Evolutionary conservation across 1,140 invertebrate species (phyloP), one percentile per base, ranked within the genome.

Genomic region (Eurytemora carolleeae): DNA sequence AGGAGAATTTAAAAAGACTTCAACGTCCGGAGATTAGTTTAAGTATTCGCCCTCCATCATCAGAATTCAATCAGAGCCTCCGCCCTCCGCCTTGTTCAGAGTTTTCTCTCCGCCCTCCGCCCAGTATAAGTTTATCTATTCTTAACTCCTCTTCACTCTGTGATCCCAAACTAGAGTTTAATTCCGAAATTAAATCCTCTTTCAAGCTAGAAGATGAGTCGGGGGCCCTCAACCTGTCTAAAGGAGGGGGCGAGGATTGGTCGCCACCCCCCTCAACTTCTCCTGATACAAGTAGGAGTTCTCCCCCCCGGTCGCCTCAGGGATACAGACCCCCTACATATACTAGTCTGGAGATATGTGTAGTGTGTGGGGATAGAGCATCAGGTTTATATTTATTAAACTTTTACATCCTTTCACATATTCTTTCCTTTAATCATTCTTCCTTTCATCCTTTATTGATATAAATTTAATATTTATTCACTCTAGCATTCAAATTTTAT

Each of bases 351-450:
- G 89, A 95, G 71, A 76, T 89, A 23, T 95, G 91, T 71, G 84
- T 94, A 53, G 90, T 96, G 1, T 95, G 91, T 73, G 90, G 90
- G 0, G 91, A 95, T 71, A 77, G 88, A 64, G 89, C 90, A 3
- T 92, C 87, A 66, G 79, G 77, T 78, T 67, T 68, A n/a, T n/a
- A n/a, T n/a, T n/a, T n/a, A n/a, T n/a, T n/a, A n/a, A n/a, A n/a
- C n/a, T n/a, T n/a, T n/a, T n/a, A n/a, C n/a, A n/a, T n/a, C n/a
- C n/a, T n/a, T n/a, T n/a, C n/a, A n/a, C n/a, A n/a, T n/a, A n/a
- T n/a, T n/a, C n/a, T n/a, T n/a, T n/a, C n/a, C n/a, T n/a, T n/a
- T n/a, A n/a, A n/a, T n/a, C n/a, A n/a, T n/a, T n/a, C n/a, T n/a
- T n/a, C n/a, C n/a, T n/a, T n/a, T n/a, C n/a, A n/a, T n/a, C n/a